These are phyloP conservation scores for Manis javanica DNA, from an alignment of 2,797 vertebrate species.

Conservation along the genomic window DNA sequence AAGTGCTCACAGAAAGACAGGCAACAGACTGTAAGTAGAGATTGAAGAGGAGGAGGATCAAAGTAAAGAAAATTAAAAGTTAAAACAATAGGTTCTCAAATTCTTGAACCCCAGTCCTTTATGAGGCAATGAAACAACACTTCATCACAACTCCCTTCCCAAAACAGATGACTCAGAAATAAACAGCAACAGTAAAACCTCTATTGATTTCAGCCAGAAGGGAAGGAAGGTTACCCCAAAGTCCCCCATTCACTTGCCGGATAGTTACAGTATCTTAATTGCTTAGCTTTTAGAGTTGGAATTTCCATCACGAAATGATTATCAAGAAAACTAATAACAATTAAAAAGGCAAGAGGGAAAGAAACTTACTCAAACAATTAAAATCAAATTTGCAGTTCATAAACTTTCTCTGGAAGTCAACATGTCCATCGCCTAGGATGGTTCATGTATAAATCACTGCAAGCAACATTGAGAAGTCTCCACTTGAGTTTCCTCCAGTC, in stretches of 20 bases:
- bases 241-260: not conserved
- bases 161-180: conserved; percentile 12
- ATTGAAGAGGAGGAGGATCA: not conserved
- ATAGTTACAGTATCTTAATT: not conserved
- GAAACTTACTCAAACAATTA: conserved; percentile 20
- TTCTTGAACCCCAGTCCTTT: not conserved
- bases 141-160: not conserved
- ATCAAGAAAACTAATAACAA: not conserved
- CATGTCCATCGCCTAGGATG: not conserved
- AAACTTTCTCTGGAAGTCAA: not conserved
- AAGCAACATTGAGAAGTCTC: not conserved
- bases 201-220: not conserved
- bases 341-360: conserved; percentile 33
- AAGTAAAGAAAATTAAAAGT: conserved; percentile 13
- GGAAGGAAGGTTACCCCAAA: not conserved
- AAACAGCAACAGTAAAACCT: not conserved
- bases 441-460: not conserved
- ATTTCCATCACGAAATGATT: conserved; percentile 49
- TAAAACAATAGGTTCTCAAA: not conserved
- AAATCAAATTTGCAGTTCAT: not conserved
- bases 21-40: not conserved
- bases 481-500: not conserved
- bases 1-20: not conserved
- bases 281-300: not conserved
- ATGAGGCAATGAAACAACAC: not conserved